Evolutionary conservation across 2,888 invertebrate species (phyloP).

Genomic region (Drosophila parthenogenetica): DNA sequence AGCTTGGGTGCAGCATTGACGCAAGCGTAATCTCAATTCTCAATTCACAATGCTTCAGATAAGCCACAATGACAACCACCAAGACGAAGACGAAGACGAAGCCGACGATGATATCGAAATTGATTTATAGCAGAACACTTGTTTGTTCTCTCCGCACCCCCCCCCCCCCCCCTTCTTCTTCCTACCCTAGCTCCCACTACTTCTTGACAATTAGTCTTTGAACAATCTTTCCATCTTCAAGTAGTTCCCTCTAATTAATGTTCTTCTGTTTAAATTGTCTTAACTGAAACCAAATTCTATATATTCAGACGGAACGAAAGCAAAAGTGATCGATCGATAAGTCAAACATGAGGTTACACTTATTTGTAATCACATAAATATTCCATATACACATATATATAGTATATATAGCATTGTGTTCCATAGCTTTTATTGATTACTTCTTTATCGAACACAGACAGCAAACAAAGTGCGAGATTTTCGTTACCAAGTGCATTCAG

Average conservation of each 20-base stretch:
- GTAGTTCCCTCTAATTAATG: slow-evolving; percentile 17
- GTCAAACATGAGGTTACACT: slow-evolving; percentile 3
- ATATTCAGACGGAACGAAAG: slow-evolving; percentile 12
- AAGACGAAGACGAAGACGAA: not conserved
- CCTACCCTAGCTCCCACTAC: too few species aligned
- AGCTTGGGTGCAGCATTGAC: slow-evolving; percentile 54
- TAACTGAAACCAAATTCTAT: slow-evolving; percentile 4
- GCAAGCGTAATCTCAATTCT: slow-evolving; percentile 39
- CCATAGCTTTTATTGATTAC: slow-evolving; percentile 20
- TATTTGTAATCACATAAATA: slow-evolving; percentile 14
- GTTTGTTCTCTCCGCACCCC: not conserved
- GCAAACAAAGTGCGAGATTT: not conserved
- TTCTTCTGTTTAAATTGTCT: not conserved
- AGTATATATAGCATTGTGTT: not conserved
- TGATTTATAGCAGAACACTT: slow-evolving; percentile 42
- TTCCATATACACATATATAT: not conserved
- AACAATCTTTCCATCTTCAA: slow-evolving; percentile 24
- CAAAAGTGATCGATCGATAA: slow-evolving; percentile 25
- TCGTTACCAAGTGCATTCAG: slow-evolving; percentile 35
- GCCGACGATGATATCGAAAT: slow-evolving; percentile 38
- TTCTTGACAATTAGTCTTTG: slow-evolving; percentile 31
- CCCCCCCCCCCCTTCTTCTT: not conserved
- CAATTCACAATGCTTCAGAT: slow-evolving; percentile 35
- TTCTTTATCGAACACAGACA: slow-evolving; percentile 2
- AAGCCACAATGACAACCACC: slow-evolving; percentile 28